Base-by-base conservation (phyloP, 1,140 invertebrate genomes). In the Euwallacea fornicatus region DNA sequence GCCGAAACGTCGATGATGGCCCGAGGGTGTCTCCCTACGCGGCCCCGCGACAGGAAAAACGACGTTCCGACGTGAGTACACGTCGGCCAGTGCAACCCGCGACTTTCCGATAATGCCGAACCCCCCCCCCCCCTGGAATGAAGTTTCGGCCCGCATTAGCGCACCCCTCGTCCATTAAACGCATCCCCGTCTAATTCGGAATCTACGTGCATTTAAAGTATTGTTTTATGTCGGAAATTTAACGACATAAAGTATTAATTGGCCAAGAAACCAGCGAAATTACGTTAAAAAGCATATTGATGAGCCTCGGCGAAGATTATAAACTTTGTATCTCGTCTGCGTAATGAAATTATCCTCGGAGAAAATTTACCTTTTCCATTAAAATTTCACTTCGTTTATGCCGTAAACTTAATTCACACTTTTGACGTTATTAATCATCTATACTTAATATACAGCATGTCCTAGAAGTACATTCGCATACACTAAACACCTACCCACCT, bases 191-290 rank as follows among this genome's bases (percentile, higher is more conserved):
- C 4, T 33, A 33, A 33, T 33, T 76, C 74, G 67, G 74, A 74
- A 76, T 76, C 75, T 73, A 76, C 75, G 75, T 73, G 70, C 74
- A 70, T 76, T 73, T 73, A 72, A 73, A 76, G 68, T 76, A 76
- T 76, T 77, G 76, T 74, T 77, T 77, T 74, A 76, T 74, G 74
- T 75, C 69, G 73, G 60, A 72, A 75, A 74, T 76, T 33, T 33
- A 75, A 75, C 69, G 74, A 69, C 71, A 64, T 69, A 72, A 74
- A 77, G 72, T 74, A 76, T 69, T 75, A 74, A 76, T 76, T 73
- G 73, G 66, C 67, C 68, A 65, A 60, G 73, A 75, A 75, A 74
- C 66, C 62, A 53, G 66, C 64, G 59, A 72, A 76, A 75, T 75
- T 72, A 73, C 73, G 59, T 76, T 75, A 73, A 73, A 73, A 76